Evolutionary conservation across 2,888 invertebrate species (phyloP).

Genomic region (Synergus umbraculus): DNA sequence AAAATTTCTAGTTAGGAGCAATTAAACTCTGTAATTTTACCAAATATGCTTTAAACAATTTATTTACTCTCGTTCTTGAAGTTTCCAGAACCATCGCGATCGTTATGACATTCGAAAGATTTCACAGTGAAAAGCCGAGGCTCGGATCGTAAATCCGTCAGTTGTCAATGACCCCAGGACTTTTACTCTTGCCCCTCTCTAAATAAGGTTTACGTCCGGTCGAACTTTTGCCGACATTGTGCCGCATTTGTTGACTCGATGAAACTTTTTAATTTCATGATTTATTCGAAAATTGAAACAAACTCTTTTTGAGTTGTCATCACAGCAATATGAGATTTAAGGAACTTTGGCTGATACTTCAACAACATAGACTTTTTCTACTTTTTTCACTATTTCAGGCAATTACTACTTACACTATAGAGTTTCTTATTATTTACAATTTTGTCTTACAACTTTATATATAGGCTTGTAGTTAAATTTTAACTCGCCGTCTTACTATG

Average conservation of each 20-base stretch:
- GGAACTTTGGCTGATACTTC: no score
- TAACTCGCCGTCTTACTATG: not conserved
- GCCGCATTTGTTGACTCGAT: constrained; percentile 48
- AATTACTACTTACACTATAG: not conserved
- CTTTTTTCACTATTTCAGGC: not conserved
- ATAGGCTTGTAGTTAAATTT: not conserved
- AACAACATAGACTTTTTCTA: not conserved
- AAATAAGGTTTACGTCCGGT: constrained; percentile 49
- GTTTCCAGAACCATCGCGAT: constrained; percentile 5
- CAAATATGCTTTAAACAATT: no score
- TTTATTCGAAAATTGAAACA: not conserved
- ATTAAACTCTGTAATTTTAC: not conserved
- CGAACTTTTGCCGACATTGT: constrained; percentile 50
- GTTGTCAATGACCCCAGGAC: constrained; percentile 57
- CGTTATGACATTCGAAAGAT: constrained; percentile 2
- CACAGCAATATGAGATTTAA: no score
- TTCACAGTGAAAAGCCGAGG: not conserved
- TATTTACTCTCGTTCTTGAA: no score
- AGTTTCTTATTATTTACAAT: no score
- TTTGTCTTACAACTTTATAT: no score
- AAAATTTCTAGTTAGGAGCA: not conserved
- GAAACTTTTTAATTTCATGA: constrained; percentile 6
- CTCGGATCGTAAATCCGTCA: constrained; percentile 52
- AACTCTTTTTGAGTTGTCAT: not conserved
- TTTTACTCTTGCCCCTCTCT: constrained; percentile 54